Base-by-base conservation (phyloP, 2,888 invertebrate species). In the Encarsia formosa region DNA sequence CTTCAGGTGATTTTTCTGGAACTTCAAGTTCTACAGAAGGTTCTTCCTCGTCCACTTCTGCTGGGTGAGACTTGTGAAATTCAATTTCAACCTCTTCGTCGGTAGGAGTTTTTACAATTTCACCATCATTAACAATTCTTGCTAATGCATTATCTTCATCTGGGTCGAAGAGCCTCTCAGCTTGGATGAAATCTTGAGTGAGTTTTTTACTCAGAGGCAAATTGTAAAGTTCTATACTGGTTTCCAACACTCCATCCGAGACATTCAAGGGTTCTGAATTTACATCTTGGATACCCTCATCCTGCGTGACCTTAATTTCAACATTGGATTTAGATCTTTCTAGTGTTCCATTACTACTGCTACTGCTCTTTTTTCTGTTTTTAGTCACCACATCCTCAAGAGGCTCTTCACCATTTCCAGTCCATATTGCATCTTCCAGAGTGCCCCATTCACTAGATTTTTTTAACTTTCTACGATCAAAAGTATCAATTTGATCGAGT, bases 391-490 rank as follows among this genome's bases (percentile, higher is more conserved):
- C 63, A 3, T 60, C 62, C 11, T 63, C 61, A 2, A 59, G 61
- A 57, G 72, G 72, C 2, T 78, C 79, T 1, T 76, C 75, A 18
- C 70, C 69, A 19, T 69, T 65, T n/a, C 75, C 65, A 53, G 79
- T 81, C 55, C 85, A 80, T 22, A 86, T 83, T n/a, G 85, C 87
- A 63, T 87, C 87, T 70, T 87, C 86, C 59, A 88, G 75, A 58
- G 84, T 87, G 3, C 69, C 87, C 79, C 87, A 88, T 63, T 87
- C 86, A 4, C 83, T 85, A 0, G 81, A 86, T 65, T 87, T 87
- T 69, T 87, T 87, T 49, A 87, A 68, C 42, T 85, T 78, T 57
- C 83, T 81, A 59, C 81, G 77, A 62, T 85, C 85, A 67, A 86
- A 85, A 5, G 84, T 82, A 49, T 80, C 85, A 38, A 84, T 74